Conservation (phyloP, 1,140 invertebrate genomes). For the Macrocentrus cingulum region DNA sequence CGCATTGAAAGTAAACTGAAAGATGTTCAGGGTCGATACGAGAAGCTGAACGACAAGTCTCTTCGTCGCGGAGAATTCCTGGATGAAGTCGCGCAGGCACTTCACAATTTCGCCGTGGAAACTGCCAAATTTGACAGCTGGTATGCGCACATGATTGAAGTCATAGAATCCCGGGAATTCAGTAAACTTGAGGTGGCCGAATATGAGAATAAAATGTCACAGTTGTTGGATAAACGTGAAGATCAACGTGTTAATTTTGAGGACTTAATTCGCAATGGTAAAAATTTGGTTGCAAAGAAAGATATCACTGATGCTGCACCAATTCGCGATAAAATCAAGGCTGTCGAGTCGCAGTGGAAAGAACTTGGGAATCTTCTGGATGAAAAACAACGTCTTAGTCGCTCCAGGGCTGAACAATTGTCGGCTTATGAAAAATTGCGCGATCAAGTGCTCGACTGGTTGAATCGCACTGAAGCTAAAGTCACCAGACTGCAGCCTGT, state of each 20-base stretch:
- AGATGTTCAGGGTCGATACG: conserved; percentile 81
- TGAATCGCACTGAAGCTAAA: conserved; percentile 76
- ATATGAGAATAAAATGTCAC: conserved; percentile 66
- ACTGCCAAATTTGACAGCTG: conserved; percentile 71
- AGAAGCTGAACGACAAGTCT: conserved; percentile 80
- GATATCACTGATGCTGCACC: conserved; percentile 85
- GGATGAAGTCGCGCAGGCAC: conserved; percentile 74
- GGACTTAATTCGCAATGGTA: conserved; percentile 77
- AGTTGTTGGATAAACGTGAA: conserved; percentile 59
- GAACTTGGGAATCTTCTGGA: conserved; percentile 78
- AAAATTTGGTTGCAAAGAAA: conserved; percentile 81
- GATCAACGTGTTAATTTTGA: conserved; percentile 69
- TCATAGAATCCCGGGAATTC: conserved; percentile 74
- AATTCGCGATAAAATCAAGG: conserved; percentile 85
- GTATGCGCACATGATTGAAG: conserved; percentile 72
- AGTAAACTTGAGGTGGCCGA: conserved; percentile 70
- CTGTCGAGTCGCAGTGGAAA: conserved; percentile 84
- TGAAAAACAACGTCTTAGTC: conserved; percentile 80
- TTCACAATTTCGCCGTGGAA: conserved; percentile 73
- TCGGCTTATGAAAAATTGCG: conserved; percentile 82
- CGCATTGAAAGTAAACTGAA: conserved; percentile 85
- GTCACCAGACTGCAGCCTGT: conserved; percentile 76
- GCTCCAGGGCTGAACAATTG: conserved; percentile 79
- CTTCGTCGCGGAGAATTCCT: conserved; percentile 78
- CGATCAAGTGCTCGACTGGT: conserved; percentile 84